phyloP scores from a whole-genome alignment of 2,888 invertebrate species.

The Agriopis marginaria region DNA sequence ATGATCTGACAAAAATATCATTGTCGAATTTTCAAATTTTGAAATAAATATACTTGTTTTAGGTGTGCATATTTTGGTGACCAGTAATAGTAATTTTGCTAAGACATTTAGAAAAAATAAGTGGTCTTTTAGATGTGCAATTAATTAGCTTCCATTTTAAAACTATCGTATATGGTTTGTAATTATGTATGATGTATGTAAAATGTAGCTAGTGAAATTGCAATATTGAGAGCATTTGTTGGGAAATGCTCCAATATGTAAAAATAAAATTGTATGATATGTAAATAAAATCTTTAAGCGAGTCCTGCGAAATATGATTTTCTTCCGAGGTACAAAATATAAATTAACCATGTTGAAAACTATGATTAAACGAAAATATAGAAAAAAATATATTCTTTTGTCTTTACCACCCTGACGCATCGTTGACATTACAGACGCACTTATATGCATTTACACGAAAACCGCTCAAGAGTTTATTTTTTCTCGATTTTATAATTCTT shows the following conservation, averaged over 20 bases:
- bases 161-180: slow-evolving; percentile 58
- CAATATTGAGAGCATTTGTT: slow-evolving; percentile 72
- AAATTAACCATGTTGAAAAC: slow-evolving; percentile 85
- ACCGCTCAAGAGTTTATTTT: no score
- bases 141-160: slow-evolving; percentile 19
- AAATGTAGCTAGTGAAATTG: slow-evolving; percentile 80
- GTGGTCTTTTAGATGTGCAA: not conserved
- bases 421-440: not conserved
- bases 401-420: not conserved
- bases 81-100: not conserved
- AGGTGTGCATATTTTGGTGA: not conserved
- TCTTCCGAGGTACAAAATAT: slow-evolving; percentile 85
- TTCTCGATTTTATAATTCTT: no score
- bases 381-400: slow-evolving; percentile 57
- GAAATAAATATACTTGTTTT: not conserved
- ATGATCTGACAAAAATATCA: no score
- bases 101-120: not conserved
- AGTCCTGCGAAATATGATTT: slow-evolving; percentile 84
- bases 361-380: slow-evolving; percentile 84
- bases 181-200: slow-evolving; percentile 81
- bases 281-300: slow-evolving; percentile 83
- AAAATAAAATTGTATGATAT: slow-evolving; percentile 81
- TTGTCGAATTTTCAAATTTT: not conserved
- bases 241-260: slow-evolving; percentile 73
- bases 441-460: no score